Base-by-base conservation (phyloP, 2,113 vertebrate genomes). In the Canis aureus region DNA sequence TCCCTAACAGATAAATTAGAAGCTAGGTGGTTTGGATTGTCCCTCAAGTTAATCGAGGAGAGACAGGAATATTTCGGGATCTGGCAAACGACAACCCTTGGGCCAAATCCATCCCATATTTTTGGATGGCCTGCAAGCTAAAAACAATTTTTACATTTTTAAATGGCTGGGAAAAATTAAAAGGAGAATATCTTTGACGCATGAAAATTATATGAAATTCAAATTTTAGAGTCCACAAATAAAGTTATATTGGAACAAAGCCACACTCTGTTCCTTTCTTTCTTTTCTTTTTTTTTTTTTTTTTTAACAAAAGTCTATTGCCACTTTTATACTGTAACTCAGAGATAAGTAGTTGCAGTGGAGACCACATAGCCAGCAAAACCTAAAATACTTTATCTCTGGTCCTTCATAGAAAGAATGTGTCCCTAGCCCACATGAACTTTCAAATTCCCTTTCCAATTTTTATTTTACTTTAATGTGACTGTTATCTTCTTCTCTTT, bases 1-100 rank as follows among this genome's bases (percentile, higher is more conserved):
- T 80, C 38, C 80, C 88, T 92, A 78, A 73, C 60, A 82, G 71
- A 69, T 89, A 97, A 92, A 82, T 88, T 67, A 97, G 19, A 22
- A 49, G 15, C 27, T 67, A 85, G 59, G 62, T 79, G 38, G 27
- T 55, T 88, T 43, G 22, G 0, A 0, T 60, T 91, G 25, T 62
- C 13, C 38, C 29, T 94, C 35, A 85, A 86, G 43, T 93, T 73
- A 83, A 83, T 32, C 22, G 3, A 71, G 25, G 66, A 88, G 15
- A 93, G 53, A 60, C 10, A 78, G 3, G 32, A 92, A 85, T 29
- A 55, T 53, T 71, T 11, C 5, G 43, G 19, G 57, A 74, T 19
- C 29, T 69, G 29, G 66, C 29, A 76, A 94, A 96, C 59, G 1
- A 20, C 11, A 3, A 3, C 4, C 5, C 2, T 29, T n/a, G 32